Evolutionary conservation across 2,113 vertebrate species (phyloP).

Genomic region (Choloepus hoffmanni): DNA sequence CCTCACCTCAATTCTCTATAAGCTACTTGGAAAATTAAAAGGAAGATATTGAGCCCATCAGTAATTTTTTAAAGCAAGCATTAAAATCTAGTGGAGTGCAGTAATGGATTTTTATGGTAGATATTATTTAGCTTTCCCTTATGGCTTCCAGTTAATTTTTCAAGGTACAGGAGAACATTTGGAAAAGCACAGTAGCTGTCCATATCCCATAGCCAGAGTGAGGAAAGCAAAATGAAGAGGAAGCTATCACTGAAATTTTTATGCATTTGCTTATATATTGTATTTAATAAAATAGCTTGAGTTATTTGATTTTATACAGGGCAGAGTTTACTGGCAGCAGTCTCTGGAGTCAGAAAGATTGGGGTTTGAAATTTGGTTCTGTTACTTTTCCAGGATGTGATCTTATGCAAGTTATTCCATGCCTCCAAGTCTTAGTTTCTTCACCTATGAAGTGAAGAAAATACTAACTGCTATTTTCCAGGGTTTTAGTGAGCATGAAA

Average conservation of each 20-base stretch:
- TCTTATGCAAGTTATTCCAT: not conserved
- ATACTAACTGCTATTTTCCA: not conserved
- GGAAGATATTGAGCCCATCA: constrained; percentile 61
- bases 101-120: constrained; percentile 67
- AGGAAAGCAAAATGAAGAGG: not conserved
- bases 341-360: not conserved
- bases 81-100: constrained; percentile 68
- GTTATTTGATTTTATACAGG: not conserved
- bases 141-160: constrained; percentile 54
- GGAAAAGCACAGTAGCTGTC: not conserved
- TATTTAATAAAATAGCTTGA: not conserved
- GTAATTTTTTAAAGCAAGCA: constrained; percentile 66
- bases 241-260: not conserved
- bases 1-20: constrained; percentile 64
- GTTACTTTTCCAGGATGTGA: not conserved
- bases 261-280: not conserved
- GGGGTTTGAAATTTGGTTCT: not conserved
- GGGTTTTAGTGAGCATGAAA: not conserved
- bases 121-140: constrained; percentile 60
- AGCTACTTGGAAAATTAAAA: constrained; percentile 74
- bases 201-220: not conserved
- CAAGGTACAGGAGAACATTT: constrained; percentile 59
- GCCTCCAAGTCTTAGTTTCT: not conserved
- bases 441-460: not conserved
- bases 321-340: not conserved